These are phyloP conservation scores for Volucella inflata DNA, from an alignment of 2,888 invertebrate genomes.

Conservation along the genomic window DNA sequence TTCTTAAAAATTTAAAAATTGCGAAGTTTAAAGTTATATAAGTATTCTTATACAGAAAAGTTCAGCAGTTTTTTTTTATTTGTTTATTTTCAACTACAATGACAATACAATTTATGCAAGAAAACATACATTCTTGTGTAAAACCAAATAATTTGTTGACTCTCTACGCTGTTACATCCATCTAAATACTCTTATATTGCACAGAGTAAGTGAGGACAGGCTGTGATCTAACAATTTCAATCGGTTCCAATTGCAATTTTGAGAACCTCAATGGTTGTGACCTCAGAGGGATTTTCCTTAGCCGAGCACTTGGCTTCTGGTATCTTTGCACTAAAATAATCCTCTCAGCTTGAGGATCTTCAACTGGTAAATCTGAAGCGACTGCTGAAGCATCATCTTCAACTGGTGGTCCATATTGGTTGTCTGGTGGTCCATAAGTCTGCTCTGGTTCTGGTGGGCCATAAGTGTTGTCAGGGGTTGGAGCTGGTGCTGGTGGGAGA, in stretches of 20 bases:
- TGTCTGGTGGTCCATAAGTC: conserved; percentile 54
- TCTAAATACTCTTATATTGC: conserved; percentile 70
- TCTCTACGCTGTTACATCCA: conserved; percentile 10
- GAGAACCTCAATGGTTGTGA: conserved; percentile 39
- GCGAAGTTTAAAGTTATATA: too few relatives aligned
- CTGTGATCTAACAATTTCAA: conserved; percentile 61
- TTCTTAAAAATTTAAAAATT: too few relatives aligned
- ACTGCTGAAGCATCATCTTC: conserved; percentile 22
- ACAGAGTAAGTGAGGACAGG: conserved; percentile 72
- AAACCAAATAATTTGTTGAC: conserved; percentile 15
- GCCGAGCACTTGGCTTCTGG: conserved; percentile 11
- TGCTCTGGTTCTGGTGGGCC: conserved; percentile 53
- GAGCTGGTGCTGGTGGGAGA: conserved; percentile 53
- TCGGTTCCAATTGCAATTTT: conserved; percentile 54
- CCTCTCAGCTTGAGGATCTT: conserved; percentile 48
- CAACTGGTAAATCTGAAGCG: conserved; percentile 13
- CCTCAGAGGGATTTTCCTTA: conserved; percentile 29
- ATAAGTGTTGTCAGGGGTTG: conserved; percentile 52
- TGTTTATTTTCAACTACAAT: conserved; percentile 5
- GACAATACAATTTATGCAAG: conserved; percentile 4
- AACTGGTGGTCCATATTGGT: conserved; percentile 61
- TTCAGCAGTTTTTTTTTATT: too few relatives aligned
- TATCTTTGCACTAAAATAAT: conserved; percentile 46
- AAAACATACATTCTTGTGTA: background rate
- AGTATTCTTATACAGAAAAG: too few relatives aligned